These are phyloP conservation scores for Lamellibrachia luymesi DNA, from an alignment of 1,140 invertebrate species.

Conservation along the genomic window DNA sequence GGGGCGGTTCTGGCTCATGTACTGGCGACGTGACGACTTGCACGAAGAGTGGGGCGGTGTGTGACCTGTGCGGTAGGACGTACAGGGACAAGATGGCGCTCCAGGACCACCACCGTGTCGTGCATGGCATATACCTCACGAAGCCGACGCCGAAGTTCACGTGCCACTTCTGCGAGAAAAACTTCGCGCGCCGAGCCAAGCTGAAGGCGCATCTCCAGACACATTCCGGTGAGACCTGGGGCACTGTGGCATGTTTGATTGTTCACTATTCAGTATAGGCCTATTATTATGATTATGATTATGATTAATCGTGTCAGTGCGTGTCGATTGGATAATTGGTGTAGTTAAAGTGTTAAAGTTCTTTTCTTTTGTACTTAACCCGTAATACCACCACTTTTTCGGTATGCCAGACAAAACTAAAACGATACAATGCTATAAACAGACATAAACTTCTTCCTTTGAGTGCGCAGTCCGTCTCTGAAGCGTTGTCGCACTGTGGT, in stretches of 20 bases:
- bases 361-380: too few species aligned
- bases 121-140: background rate
- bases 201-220: background rate
- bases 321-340: too few species aligned
- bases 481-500: too few species aligned
- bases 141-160: background rate
- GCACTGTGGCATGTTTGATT: background rate
- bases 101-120: background rate
- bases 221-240: background rate
- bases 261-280: too few species aligned
- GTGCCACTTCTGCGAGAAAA: background rate
- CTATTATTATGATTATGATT: too few species aligned
- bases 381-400: too few species aligned
- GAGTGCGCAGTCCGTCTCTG: too few species aligned
- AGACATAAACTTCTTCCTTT: too few species aligned
- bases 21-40: background rate
- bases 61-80: background rate
- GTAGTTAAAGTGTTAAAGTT: too few species aligned
- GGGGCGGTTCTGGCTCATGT: background rate
- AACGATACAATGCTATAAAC: too few species aligned
- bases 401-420: too few species aligned
- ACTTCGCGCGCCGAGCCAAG: background rate
- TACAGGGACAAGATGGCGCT: background rate
- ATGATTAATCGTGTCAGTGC: too few species aligned
- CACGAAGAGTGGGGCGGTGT: background rate